These are phyloP conservation scores for Rhynchonycteris naso DNA, from an alignment of 2,797 vertebrate genomes.

Conservation along the genomic window DNA sequence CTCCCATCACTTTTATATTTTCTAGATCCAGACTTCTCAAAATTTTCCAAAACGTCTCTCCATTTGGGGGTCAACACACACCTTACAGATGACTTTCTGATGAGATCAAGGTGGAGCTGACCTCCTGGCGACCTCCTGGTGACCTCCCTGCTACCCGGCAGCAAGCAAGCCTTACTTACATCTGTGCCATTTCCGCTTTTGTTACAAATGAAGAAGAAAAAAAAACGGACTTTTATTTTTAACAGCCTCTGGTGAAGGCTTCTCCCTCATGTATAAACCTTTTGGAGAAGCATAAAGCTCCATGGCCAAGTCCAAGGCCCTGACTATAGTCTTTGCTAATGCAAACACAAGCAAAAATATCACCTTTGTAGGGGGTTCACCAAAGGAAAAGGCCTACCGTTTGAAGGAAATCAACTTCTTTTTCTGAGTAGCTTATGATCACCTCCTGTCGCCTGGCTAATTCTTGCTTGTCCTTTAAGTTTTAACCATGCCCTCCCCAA, in stretches of 20 bases:
- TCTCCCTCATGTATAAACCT: not conserved
- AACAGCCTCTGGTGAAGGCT: not conserved
- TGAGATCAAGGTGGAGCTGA: too few species aligned
- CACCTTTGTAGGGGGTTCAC: not conserved
- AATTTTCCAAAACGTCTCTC: not conserved
- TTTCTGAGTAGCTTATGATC: not conserved
- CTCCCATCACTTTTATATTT: not conserved
- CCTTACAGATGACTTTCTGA: rapidly evolving
- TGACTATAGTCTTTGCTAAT: not conserved
- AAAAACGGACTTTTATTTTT: not conserved
- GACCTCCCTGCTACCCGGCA: not conserved
- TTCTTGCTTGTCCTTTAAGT: not conserved
- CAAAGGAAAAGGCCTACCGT: not conserved
- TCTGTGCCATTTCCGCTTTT: not conserved
- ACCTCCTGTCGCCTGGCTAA: not conserved
- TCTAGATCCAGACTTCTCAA: not conserved
- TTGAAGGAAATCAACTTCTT: not conserved
- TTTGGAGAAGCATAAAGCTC: not conserved
- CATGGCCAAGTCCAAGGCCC: not conserved
- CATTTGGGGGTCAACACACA: rapidly evolving
- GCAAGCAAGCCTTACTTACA: not conserved
- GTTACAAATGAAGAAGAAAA: not conserved
- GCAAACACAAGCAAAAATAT: not conserved
- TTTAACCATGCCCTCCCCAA: not conserved
- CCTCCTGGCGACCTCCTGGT: not conserved